These are phyloP conservation scores for Cybosia mesomella DNA, from an alignment of 2,888 invertebrate species.

Conservation along the genomic window DNA sequence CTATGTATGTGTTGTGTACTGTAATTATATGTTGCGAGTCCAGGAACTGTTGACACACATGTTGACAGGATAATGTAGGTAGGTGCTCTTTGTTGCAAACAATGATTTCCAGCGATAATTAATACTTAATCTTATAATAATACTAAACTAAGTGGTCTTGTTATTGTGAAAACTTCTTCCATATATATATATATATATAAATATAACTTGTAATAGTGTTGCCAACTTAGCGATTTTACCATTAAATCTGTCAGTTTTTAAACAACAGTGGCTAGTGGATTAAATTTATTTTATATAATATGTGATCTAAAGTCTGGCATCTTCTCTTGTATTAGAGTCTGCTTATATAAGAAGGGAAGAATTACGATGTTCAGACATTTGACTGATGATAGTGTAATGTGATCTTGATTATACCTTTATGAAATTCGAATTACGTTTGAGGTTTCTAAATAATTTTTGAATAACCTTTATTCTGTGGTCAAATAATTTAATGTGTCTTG, in stretches of 20 bases:
- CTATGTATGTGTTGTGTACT: conserved; percentile 21
- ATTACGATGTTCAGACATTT: conserved; percentile 48
- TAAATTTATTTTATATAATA: conserved; percentile 14
- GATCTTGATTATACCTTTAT: conserved; percentile 24
- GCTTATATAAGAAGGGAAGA: conserved; percentile 30
- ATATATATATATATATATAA: no score
- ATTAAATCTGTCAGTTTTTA: background rate
- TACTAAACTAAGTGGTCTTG: background rate
- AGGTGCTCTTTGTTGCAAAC: conserved; percentile 6
- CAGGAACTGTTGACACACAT: conserved; percentile 8
- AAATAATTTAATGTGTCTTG: background rate
- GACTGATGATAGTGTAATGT: conserved; percentile 26
- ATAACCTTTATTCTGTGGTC: conserved; percentile 6
- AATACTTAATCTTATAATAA: background rate
- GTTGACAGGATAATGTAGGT: conserved; percentile 14
- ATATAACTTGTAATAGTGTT: no score
- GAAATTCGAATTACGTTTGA: conserved; percentile 10
- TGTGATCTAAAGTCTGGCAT: background rate
- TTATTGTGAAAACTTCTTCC: background rate
- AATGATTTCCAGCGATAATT: background rate
- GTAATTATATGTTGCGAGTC: conserved; percentile 23
- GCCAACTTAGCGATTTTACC: background rate
- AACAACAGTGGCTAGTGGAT: background rate
- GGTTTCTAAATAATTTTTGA: background rate
- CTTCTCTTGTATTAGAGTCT: background rate